Base-by-base conservation (phyloP, 2,888 invertebrate species). In the Eupelmus urozonus region DNA sequence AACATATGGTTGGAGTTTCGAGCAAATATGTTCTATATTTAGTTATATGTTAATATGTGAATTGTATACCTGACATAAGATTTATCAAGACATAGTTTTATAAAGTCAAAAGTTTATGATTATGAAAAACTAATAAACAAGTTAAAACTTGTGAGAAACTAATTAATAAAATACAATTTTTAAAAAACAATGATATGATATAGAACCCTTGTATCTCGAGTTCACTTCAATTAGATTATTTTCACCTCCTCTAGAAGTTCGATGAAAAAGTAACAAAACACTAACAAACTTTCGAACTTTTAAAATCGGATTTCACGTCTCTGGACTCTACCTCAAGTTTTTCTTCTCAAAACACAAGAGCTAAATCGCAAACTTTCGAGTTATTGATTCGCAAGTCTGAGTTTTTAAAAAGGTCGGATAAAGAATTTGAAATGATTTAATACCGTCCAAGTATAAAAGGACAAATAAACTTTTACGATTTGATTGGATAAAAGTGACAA, bases 281-380 rank as follows among this genome's bases (percentile, higher is more conserved):
- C 63, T 45, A 73, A 71, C 49, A 51, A 71, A 63, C 53, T 63
- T 62, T 40, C n/a, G 55, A 72, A 72, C 53, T 72, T 65, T 7
- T 42, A 13, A 72, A 73, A 73, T 73, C 42, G 63, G 27, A 73
- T 73, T 73, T 73, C 53, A 40, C 63, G 27, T 73, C 55, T 42
- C 23, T n/a, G 11, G 40, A 53, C 53, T 53, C 51, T 11, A 34
- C 53, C 23, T 62, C 53, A 27, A 53, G 49, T 71, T 72, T 53
- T 53, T 59, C 55, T 57, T 18, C 18, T 23, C n/a, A 4, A 27
- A 71, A 40, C 42, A 18, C 62, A 51, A 62, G 23, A 72, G 53
- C 62, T 62, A 51, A 53, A 62, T 72, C 40, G 27, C 5, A 51
- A 72, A 72, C 62, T 72, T 72, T 20, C 7, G 11, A 23, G n/a